These are phyloP conservation scores for Orcinus orca DNA, from an alignment of 2,113 vertebrate genomes.

Conservation along the genomic window DNA sequence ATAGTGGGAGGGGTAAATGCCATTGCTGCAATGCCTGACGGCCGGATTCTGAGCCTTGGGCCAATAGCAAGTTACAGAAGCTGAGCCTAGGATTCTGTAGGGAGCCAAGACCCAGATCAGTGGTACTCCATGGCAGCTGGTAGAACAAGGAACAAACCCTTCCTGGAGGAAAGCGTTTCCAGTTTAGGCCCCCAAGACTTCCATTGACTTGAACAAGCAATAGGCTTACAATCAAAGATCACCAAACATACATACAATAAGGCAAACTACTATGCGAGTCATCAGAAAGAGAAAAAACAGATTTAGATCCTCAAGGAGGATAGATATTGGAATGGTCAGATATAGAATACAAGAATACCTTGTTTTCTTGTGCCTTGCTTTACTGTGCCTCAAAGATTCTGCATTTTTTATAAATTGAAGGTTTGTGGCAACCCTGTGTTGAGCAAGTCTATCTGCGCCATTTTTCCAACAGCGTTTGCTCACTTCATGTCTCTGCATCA, in stretches of 20 bases:
- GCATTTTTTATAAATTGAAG: neutral
- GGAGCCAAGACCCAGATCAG: neutral
- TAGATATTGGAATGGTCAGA: neutral
- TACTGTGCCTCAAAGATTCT: neutral
- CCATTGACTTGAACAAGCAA: conserved; percentile 19
- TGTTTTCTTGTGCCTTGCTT: neutral
- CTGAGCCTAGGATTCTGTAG: neutral
- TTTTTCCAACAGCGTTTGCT: neutral
- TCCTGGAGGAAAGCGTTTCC: neutral
- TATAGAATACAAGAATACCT: neutral
- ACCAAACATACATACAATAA: neutral
- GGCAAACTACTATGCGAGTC: neutral
- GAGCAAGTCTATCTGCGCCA: neutral
- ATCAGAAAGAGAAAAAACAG: conserved; percentile 33
- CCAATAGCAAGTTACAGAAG: neutral
- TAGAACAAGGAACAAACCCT: neutral
- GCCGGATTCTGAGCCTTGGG: neutral
- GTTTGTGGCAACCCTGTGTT: neutral
- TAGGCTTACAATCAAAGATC: conserved; percentile 18
- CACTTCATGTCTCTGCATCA: neutral
- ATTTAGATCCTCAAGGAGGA: neutral
- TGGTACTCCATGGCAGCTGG: neutral
- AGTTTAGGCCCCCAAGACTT: neutral
- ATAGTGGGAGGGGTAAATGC: neutral
- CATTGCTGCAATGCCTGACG: neutral